phyloP scores from a whole-genome alignment of 2,888 invertebrate genomes.

The Plutella xylostella region DNA sequence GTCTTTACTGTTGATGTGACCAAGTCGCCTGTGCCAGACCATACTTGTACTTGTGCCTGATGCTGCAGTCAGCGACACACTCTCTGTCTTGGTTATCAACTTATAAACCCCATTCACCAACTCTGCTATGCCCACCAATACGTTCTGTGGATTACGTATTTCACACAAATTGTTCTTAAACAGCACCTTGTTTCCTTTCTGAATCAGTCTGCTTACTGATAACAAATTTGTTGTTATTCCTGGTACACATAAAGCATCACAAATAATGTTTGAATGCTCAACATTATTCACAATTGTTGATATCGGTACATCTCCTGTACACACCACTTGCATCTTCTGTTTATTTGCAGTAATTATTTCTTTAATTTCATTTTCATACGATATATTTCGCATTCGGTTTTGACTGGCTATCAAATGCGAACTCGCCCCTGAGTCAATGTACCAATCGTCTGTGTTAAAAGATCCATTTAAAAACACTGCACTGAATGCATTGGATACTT shows the following conservation, averaged over 20 bases:
- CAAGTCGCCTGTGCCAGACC: conserved; percentile 3
- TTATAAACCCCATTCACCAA: conserved; percentile 8
- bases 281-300: neutral
- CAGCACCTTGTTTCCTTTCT: conserved; percentile 10
- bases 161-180: conserved; percentile 7
- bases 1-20: conserved; percentile 1
- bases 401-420: neutral
- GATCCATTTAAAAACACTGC: conserved; percentile 15
- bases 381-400: conserved; percentile 1
- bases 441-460: conserved; percentile 9
- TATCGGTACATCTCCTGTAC: conserved; percentile 10
- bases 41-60: neutral
- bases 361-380: neutral
- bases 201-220: conserved; percentile 11
- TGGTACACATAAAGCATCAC: conserved; percentile 11
- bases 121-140: conserved; percentile 6
- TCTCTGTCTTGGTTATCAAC: neutral
- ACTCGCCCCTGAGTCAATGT: conserved; percentile 1
- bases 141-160: conserved; percentile 5
- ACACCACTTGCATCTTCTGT: conserved; percentile 4
- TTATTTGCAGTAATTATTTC: conserved; percentile 6
- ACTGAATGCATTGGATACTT: conserved; percentile 13
- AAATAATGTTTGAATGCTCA: conserved; percentile 5
- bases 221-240: conserved; percentile 9
- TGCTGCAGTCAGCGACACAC: neutral